A percentile compares a stretch with the other conserved stretches of the same genome.
These are phyloP conservation scores for Pachypeltis micranthus DNA, from an alignment of 1,140 invertebrate genomes.

Conservation along the genomic window DNA sequence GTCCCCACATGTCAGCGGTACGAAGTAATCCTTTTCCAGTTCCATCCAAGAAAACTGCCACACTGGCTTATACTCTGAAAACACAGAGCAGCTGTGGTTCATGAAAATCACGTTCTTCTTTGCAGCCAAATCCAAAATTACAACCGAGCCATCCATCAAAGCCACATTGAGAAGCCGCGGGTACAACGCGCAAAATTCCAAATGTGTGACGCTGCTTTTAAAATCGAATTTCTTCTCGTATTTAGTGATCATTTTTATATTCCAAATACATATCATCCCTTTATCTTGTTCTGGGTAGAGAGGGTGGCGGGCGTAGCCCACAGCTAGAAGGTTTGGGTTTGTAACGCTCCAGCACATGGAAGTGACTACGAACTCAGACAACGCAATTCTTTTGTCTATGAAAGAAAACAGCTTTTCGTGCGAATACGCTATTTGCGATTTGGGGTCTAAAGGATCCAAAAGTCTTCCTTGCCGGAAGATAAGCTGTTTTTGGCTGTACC, in stretches of 20 bases:
- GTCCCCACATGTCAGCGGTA: slow-evolving; percentile 14
- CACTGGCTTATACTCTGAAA: slow-evolving; percentile 14
- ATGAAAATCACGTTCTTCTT: neutral
- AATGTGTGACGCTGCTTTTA: slow-evolving; percentile 38
- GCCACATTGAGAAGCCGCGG: slow-evolving; percentile 39
- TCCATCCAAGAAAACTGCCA: slow-evolving; percentile 12
- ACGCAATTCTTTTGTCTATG: slow-evolving; percentile 14
- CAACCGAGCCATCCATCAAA: slow-evolving; percentile 7
- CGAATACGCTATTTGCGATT: neutral
- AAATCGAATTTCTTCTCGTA: slow-evolving; percentile 41
- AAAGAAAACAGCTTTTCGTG: slow-evolving; percentile 13
- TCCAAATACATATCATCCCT: slow-evolving; percentile 41
- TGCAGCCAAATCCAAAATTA: slow-evolving; percentile 12
- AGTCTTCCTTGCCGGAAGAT: neutral
- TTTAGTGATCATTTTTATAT: slow-evolving; percentile 43
- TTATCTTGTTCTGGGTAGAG: slow-evolving; percentile 6
- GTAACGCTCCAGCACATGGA: slow-evolving; percentile 2
- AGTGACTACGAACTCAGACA: slow-evolving; percentile 16
- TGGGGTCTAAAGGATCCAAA: neutral
- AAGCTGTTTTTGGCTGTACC: neutral
- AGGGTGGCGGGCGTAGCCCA: slow-evolving; percentile 25
- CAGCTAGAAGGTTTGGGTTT: slow-evolving; percentile 25
- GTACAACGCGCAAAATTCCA: slow-evolving; percentile 37
- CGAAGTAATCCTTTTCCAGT: neutral
- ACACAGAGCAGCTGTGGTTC: neutral